Evolutionary conservation across 2,113 vertebrate genomes (phyloP).

Genomic region (Lepisosteus osseus): DNA sequence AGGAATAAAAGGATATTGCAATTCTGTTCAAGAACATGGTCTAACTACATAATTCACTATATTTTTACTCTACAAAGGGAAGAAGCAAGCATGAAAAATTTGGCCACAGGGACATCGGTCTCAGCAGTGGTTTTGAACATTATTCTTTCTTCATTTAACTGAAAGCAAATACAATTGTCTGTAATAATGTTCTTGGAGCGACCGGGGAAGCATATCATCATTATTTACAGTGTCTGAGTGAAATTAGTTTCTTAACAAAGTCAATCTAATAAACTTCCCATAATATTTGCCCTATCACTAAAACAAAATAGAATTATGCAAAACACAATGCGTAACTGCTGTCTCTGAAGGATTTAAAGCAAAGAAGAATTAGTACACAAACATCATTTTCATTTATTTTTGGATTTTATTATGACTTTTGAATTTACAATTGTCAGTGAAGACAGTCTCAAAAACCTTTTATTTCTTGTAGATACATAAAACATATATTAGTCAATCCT

Average conservation of each 20-base stretch:
- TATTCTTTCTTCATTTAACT: background rate
- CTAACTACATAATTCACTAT: no score
- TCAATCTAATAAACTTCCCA: background rate
- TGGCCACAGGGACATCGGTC: no score
- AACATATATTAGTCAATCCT: no score
- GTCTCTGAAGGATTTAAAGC: background rate
- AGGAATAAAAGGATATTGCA: no score
- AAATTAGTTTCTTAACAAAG: conserved; percentile 11
- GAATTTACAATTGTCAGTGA: no score
- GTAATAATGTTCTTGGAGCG: conserved; percentile 3
- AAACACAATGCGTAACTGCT: background rate
- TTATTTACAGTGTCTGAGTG: background rate
- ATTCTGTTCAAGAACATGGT: no score
- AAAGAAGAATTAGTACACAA: background rate
- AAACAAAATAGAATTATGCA: conserved; percentile 9
- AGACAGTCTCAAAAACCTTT: no score
- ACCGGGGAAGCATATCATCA: background rate
- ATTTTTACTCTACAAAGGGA: no score
- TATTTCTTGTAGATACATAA: no score
- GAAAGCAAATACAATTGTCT: background rate
- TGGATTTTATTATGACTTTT: background rate
- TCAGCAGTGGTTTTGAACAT: no score
- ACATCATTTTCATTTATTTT: background rate
- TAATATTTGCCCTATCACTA: conserved; percentile 6
- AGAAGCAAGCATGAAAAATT: no score